A percentile compares a stretch with the other conserved stretches of the same genome.
These are phyloP conservation scores for Bombus sylvicola DNA, from an alignment of 1,140 invertebrate species.

Conservation along the genomic window DNA sequence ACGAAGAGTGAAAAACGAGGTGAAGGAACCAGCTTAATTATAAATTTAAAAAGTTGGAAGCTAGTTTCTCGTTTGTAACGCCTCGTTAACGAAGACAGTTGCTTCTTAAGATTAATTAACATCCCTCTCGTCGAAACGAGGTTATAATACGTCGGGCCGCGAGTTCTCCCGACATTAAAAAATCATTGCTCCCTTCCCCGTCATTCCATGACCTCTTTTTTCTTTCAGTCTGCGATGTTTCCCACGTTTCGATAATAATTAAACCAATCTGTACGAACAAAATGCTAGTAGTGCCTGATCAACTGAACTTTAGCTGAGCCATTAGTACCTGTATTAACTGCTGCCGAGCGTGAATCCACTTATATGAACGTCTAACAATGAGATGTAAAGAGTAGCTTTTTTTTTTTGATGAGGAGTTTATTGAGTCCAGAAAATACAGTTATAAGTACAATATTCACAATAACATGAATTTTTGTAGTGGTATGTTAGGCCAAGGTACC, in stretches of 20 bases:
- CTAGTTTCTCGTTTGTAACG: constrained; percentile 17
- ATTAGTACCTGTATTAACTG: too few relatives aligned
- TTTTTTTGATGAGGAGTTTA: too few relatives aligned
- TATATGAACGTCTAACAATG: too few relatives aligned
- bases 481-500: too few relatives aligned
- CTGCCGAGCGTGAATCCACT: too few relatives aligned
- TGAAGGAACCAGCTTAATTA: constrained; percentile 23
- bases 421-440: too few relatives aligned
- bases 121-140: constrained; percentile 30
- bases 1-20: background rate
- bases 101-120: constrained; percentile 54
- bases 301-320: too few relatives aligned
- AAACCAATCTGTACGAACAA: too few relatives aligned
- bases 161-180: constrained; percentile 9
- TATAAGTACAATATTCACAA: too few relatives aligned
- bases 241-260: background rate
- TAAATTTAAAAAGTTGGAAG: constrained; percentile 42
- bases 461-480: too few relatives aligned
- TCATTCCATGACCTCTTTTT: constrained; percentile 1
- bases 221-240: background rate
- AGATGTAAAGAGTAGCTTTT: too few relatives aligned
- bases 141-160: constrained; percentile 24
- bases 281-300: too few relatives aligned
- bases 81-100: constrained; percentile 42
- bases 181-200: constrained; percentile 16